These are phyloP conservation scores for Actenoides lindsayi DNA, from an alignment of 2,113 vertebrate genomes.

Conservation along the genomic window DNA sequence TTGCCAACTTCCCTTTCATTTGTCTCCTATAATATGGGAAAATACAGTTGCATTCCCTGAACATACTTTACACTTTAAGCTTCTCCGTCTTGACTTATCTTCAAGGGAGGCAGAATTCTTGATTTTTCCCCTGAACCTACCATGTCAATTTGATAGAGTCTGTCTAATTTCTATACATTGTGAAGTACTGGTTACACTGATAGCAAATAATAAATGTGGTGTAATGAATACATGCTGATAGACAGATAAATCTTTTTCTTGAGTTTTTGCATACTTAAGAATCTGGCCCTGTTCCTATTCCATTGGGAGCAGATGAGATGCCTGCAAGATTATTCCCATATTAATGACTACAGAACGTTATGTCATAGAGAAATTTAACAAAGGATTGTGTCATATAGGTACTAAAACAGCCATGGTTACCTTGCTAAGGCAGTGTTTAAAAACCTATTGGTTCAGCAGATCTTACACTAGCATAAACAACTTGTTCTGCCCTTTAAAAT, in stretches of 20 bases:
- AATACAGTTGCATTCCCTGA: neutral
- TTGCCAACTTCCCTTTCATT: neutral
- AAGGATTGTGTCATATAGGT: slow-evolving; percentile 23
- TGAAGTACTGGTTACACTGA: neutral
- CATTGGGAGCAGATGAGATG: neutral
- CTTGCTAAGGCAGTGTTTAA: slow-evolving; percentile 27
- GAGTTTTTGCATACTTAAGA: slow-evolving; percentile 22
- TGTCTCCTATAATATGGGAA: neutral
- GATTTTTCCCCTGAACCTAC: neutral
- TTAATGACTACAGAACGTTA: slow-evolving; percentile 19
- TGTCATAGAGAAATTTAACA: slow-evolving; percentile 14
- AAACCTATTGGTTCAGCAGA: slow-evolving; percentile 44
- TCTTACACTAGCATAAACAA: neutral
- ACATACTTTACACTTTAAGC: neutral
- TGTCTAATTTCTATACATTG: neutral
- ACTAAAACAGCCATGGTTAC: neutral
- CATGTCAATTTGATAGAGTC: neutral
- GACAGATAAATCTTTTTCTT: slow-evolving; percentile 43
- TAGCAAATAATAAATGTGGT: slow-evolving; percentile 27
- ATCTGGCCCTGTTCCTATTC: slow-evolving; percentile 3
- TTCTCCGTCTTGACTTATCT: neutral
- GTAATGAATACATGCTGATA: slow-evolving; percentile 57
- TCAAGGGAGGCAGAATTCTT: neutral
- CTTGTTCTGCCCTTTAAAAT: neutral
- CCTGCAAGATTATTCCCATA: slow-evolving; percentile 25